These are phyloP conservation scores for Cataglyphis cursor DNA, from an alignment of 2,888 invertebrate genomes.

Conservation along the genomic window DNA sequence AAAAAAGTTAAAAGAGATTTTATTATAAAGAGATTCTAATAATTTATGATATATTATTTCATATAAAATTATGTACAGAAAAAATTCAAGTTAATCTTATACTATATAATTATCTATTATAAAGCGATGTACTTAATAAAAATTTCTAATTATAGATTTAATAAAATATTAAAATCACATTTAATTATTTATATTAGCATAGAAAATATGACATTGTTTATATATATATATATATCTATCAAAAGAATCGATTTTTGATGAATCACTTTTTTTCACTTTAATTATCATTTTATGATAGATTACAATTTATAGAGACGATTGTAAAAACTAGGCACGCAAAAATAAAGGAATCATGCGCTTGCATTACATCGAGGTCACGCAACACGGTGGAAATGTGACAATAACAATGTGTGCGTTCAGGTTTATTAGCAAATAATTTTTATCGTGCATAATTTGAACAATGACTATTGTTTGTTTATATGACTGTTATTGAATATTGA, in stretches of 20 bases:
- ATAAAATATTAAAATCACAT: background rate
- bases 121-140: background rate
- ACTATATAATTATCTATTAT: background rate
- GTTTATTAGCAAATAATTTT: background rate
- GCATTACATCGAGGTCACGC: slow-evolving; percentile 19
- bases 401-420: background rate
- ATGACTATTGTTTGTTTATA: background rate
- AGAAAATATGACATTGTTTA: background rate
- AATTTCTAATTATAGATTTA: background rate
- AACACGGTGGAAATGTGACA: background rate
- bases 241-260: background rate
- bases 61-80: background rate
- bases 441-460: background rate
- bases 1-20: background rate
- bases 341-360: background rate
- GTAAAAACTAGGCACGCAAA: slow-evolving; percentile 4
- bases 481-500: background rate
- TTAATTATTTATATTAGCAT: background rate
- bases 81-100: background rate
- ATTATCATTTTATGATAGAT: background rate
- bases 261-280: background rate
- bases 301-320: background rate
- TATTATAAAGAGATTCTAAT: background rate
- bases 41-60: background rate
- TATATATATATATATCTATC: background rate